phyloP scores from a whole-genome alignment of 2,797 vertebrate species.

The Cyprinella venusta region DNA sequence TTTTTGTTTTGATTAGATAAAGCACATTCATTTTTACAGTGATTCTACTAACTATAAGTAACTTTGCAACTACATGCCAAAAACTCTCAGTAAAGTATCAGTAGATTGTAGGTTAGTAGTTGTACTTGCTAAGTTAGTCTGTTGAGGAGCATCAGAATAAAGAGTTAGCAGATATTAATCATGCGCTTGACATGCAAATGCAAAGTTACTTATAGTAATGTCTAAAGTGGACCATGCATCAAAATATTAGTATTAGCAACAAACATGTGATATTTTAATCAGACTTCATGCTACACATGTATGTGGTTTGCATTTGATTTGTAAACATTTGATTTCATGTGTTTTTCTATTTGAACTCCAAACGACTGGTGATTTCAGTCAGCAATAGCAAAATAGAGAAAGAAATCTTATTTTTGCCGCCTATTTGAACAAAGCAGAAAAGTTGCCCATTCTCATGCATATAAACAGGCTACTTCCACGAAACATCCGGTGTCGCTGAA shows the following conservation, averaged over 20 bases:
- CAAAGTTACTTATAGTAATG: too few species aligned
- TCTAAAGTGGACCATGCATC: too few species aligned
- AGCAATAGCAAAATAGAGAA: not conserved
- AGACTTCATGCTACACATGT: not conserved
- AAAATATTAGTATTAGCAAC: not conserved
- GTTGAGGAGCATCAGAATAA: too few species aligned
- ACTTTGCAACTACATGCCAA: not conserved
- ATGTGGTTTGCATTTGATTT: not conserved
- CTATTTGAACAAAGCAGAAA: not conserved
- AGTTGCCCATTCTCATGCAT: not conserved
- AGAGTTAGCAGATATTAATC: too few species aligned
- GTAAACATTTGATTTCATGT: not conserved
- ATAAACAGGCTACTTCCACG: not conserved
- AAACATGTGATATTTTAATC: not conserved
- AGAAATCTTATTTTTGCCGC: not conserved
- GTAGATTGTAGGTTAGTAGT: too few species aligned
- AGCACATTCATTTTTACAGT: too few species aligned
- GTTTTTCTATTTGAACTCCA: not conserved
- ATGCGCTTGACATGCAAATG: too few species aligned
- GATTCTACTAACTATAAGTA: too few species aligned
- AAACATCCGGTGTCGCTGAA: constrained; percentile 18
- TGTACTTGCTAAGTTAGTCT: too few species aligned
- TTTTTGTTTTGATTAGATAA: too few species aligned
- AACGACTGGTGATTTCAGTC: not conserved
- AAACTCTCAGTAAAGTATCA: not conserved